Percentiles rank a stretch among this genome's conserved stretches.
Evolutionary conservation across 2,113 vertebrate genomes (phyloP).

Genomic region (cat (Felis catus)): F.catus_Fca126_mat1.0 CM031428.1:14435501-14436000

Average conservation of each 20-base stretch:
- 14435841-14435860: background rate
- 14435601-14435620: background rate
- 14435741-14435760: background rate
- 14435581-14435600: background rate
- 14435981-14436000: background rate
- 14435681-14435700: background rate
- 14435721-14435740: background rate
- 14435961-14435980: background rate
- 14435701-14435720: background rate
- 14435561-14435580: background rate
- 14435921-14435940: background rate
- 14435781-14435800: background rate
- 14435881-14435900: background rate
- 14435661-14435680: background rate
- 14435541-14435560: background rate
- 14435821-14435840: background rate
- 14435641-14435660: background rate
- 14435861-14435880: background rate
- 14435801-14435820: background rate
- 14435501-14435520: background rate
- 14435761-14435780: background rate
- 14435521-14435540: background rate
- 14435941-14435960: background rate
- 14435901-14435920: background rate
- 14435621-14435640: background rate